Evolutionary conservation across 2,888 invertebrate genomes (phyloP).

Genomic region (Tetrapedia diversipes): DNA sequence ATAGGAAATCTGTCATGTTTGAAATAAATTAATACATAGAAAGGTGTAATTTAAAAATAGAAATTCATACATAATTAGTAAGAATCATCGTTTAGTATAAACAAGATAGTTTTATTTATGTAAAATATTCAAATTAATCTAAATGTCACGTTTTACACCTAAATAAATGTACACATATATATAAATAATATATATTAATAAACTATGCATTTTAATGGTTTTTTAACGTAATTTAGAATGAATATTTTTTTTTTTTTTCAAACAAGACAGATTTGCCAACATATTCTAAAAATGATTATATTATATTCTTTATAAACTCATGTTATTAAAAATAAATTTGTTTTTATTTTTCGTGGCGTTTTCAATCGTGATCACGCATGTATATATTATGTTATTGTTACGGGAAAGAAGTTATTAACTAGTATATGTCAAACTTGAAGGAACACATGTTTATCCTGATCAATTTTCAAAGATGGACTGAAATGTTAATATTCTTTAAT

Average conservation of each 20-base stretch:
- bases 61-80: slow-evolving; percentile 7
- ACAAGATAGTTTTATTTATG: slow-evolving; percentile 36
- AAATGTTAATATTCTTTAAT: slow-evolving; percentile 71
- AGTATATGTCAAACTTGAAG: slow-evolving; percentile 39
- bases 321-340: slow-evolving; percentile 79
- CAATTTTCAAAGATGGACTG: slow-evolving; percentile 65
- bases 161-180: slow-evolving; percentile 13
- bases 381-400: slow-evolving; percentile 76
- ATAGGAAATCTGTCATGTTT: slow-evolving; percentile 66
- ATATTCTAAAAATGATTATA: slow-evolving; percentile 71
- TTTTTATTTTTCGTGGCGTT: slow-evolving; percentile 78
- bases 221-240: slow-evolving; percentile 22
- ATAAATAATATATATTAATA: not conserved
- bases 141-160: slow-evolving; percentile 5
- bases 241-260: slow-evolving; percentile 41
- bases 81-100: not conserved
- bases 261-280: slow-evolving; percentile 71
- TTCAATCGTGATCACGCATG: slow-evolving; percentile 74
- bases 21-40: slow-evolving; percentile 32
- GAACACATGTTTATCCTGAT: slow-evolving; percentile 35
- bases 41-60: slow-evolving; percentile 25
- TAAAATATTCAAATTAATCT: slow-evolving; percentile 28
- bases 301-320: slow-evolving; percentile 80
- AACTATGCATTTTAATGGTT: slow-evolving; percentile 33
- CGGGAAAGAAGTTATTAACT: slow-evolving; percentile 49